Base-by-base conservation (phyloP, 2,113 vertebrate genomes). In the Sinocyclocheilus rhinocerous region DNA sequence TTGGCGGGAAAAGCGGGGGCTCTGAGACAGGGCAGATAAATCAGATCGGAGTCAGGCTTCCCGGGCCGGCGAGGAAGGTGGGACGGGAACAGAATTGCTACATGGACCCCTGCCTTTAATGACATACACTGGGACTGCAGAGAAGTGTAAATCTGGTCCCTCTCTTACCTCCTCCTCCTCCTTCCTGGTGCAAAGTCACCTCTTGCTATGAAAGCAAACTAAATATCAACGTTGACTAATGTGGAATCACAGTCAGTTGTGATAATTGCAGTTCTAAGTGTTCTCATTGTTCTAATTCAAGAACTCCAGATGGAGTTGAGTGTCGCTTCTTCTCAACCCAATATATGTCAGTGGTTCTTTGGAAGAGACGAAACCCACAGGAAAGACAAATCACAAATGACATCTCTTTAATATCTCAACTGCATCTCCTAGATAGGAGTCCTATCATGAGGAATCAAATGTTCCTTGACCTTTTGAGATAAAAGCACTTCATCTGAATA, bases 21-120 rank as follows among this genome's bases (percentile, higher is more conserved):
- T 80, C 89, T 90, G 83, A 91, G 94, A 94, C 93, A 94, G 92
- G 89, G 76, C 81, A 91, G 90, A 94, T 94, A 95, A 94, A 95
- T 95, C 93, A 92, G 81, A 4, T 36, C 48, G 89, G 89, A 90
- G 91, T 72, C 85, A 89, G 89, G 85, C 90, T 83, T 78, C 83
- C 89, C 89, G 78, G 88, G 90, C 89, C 85, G 91, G 92, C 93
- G 42, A 83, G 92, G 92, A 92, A 92, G 92, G 88, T 88, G 89
- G 90, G 92, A 92, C 87, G 86, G 88, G 92, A 87, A 90, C 89
- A 85, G 90, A 92, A 90, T 89, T 90, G 91, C 90, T 89, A 90
- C 88, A 76, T 85, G 76, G 75, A 90, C 90, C 91, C 90, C 89
- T 91, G 89, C 88, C 89, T 94, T 94, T 94, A 94, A 93, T 93